Evolutionary conservation across 2,888 invertebrate genomes (phyloP).

Genomic region (Arctia plantaginis): DNA sequence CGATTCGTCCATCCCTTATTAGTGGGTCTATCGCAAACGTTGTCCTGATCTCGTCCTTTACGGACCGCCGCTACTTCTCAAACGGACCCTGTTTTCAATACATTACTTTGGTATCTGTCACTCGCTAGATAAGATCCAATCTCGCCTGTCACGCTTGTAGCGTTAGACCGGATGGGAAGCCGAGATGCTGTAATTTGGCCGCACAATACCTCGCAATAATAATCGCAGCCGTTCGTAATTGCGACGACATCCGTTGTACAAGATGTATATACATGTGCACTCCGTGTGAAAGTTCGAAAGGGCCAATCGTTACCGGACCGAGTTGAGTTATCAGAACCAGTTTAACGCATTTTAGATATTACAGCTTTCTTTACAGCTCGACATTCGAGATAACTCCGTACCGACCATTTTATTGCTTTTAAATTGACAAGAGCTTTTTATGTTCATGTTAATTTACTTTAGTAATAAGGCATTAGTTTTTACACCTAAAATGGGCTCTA

Average conservation of each 20-base stretch:
- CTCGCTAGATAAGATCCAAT: slow-evolving; percentile 51
- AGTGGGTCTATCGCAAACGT: slow-evolving; percentile 60
- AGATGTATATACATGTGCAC: slow-evolving; percentile 69
- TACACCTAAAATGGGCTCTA: slow-evolving; percentile 65
- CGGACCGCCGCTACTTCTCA: slow-evolving; percentile 54
- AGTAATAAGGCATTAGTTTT: slow-evolving; percentile 64
- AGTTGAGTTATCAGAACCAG: slow-evolving; percentile 74
- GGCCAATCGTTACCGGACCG: slow-evolving; percentile 63
- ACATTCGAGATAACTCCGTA: slow-evolving; percentile 67
- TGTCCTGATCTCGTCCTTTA: slow-evolving; percentile 59
- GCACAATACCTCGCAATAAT: slow-evolving; percentile 83
- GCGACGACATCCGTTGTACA: slow-evolving; percentile 81
- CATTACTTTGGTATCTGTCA: slow-evolving; percentile 45
- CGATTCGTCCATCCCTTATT: slow-evolving; percentile 71
- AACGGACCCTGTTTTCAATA: slow-evolving; percentile 22
- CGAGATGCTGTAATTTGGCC: slow-evolving; percentile 83
- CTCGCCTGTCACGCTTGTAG: slow-evolving; percentile 37
- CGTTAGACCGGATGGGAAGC: slow-evolving; percentile 80
- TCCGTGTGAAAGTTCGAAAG: slow-evolving; percentile 83
- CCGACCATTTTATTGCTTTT: slow-evolving; percentile 66
- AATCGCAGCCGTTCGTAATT: slow-evolving; percentile 82
- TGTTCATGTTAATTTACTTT: slow-evolving; percentile 55
- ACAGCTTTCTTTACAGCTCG: slow-evolving; percentile 72
- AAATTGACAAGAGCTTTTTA: slow-evolving; percentile 67
- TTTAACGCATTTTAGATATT: slow-evolving; percentile 74